phyloP scores from a whole-genome alignment of 2,888 invertebrate genomes.

The Dicroscelio sp. region DNA sequence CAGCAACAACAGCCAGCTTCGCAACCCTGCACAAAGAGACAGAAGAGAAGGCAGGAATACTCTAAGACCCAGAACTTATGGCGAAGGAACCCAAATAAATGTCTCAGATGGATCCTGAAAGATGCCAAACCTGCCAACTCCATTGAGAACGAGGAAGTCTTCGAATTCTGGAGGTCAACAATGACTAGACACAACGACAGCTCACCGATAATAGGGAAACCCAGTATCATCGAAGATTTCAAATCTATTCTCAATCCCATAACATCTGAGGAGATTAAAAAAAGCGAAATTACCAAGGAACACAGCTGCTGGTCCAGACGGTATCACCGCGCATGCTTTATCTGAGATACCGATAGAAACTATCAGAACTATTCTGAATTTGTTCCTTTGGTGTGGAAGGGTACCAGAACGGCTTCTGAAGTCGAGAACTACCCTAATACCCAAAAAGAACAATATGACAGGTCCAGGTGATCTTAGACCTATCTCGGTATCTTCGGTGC shows the following conservation, averaged over 20 bases:
- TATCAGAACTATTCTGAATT: neutral
- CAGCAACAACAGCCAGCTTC: neutral
- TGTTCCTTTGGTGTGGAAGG: neutral
- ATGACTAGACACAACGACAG: neutral
- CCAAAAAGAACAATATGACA: neutral
- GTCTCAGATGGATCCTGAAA: constrained; percentile 7
- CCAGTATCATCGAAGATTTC: neutral
- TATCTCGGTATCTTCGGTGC: constrained; percentile 73
- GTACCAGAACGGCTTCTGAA: neutral
- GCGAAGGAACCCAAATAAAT: constrained; percentile 35
- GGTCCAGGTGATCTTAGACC: constrained; percentile 71
- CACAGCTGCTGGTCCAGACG: constrained; percentile 68
- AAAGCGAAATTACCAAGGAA: neutral
- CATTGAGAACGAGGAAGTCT: neutral
- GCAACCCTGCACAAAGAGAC: neutral
- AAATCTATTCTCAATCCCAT: neutral
- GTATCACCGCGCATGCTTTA: constrained; percentile 14
- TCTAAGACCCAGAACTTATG: constrained; percentile 39
- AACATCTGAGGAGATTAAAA: constrained; percentile 39
- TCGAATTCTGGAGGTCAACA: constrained; percentile 6
- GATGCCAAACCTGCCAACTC: neutral
- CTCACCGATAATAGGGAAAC: neutral
- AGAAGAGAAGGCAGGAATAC: neutral
- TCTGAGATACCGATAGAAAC: constrained; percentile 53
- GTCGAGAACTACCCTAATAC: constrained; percentile 53